phyloP scores from a whole-genome alignment of 1,140 invertebrate species.

The Calliopsis andreniformis region DNA sequence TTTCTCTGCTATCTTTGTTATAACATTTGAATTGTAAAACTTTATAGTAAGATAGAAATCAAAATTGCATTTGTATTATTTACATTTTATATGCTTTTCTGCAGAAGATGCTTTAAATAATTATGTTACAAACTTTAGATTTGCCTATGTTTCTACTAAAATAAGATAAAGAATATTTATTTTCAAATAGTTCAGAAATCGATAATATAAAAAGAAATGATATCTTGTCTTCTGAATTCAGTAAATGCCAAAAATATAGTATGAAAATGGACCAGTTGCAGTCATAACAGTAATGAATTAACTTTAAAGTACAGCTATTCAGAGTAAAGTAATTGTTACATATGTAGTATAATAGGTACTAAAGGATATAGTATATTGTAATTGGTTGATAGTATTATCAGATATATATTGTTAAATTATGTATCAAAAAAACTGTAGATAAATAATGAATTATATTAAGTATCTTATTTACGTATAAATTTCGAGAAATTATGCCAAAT shows the following conservation, averaged over 20 bases:
- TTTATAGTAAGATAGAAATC: background rate
- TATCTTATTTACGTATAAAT: slow-evolving; percentile 31
- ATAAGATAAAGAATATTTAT: background rate
- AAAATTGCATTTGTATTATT: background rate
- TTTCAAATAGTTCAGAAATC: slow-evolving; percentile 6
- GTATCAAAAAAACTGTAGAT: slow-evolving; percentile 25
- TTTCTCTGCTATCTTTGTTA: background rate
- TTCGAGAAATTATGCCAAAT: slow-evolving; percentile 51
- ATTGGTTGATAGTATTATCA: background rate
- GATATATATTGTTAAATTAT: slow-evolving; percentile 16
- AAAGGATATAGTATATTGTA: slow-evolving; percentile 17
- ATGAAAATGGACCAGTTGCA: slow-evolving; percentile 49
- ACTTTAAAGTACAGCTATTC: slow-evolving; percentile 3
- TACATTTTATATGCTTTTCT: slow-evolving; percentile 4
- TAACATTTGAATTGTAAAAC: slow-evolving; percentile 7
- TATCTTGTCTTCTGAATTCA: slow-evolving; percentile 1
- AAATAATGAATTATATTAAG: slow-evolving; percentile 49
- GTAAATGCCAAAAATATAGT: slow-evolving; percentile 31
- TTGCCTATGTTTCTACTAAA: background rate
- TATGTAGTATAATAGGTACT: slow-evolving; percentile 28
- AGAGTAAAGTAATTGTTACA: slow-evolving; percentile 1
- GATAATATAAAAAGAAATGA: background rate
- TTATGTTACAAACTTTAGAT: background rate
- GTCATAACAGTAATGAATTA: slow-evolving; percentile 11
- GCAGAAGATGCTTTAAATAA: background rate